phyloP scores from a whole-genome alignment of 1,140 invertebrate genomes.

The Octopus sinensis region DNA sequence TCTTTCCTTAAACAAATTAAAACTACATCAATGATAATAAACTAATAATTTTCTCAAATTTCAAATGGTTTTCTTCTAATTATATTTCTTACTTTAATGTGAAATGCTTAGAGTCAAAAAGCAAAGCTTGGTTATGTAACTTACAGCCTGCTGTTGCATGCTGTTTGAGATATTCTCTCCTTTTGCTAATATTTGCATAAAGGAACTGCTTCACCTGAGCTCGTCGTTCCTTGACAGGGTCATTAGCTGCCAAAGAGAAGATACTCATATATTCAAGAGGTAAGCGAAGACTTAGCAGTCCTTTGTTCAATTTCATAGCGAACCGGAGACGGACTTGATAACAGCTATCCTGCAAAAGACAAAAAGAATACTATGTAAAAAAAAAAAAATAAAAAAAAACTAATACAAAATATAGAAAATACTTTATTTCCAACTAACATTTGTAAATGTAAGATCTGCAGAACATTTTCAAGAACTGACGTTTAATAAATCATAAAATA shows the following conservation, averaged over 20 bases:
- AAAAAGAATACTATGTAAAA: neutral
- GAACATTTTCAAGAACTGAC: no score
- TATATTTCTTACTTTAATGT: no score
- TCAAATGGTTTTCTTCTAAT: neutral
- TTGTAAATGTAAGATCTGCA: no score
- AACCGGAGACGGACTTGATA: constrained; percentile 87
- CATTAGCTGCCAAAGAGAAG: constrained; percentile 81
- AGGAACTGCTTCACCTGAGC: constrained; percentile 73
- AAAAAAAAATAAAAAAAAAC: neutral
- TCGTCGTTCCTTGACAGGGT: constrained; percentile 74
- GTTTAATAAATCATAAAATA: neutral
- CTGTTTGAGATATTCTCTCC: constrained; percentile 84
- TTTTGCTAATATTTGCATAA: constrained; percentile 79
- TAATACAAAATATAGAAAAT: constrained; percentile 7
- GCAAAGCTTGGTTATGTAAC: neutral
- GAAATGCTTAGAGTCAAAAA: no score
- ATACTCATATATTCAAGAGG: constrained; percentile 96
- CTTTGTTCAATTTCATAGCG: constrained; percentile 87
- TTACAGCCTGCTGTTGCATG: constrained; percentile 40
- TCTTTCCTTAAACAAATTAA: no score
- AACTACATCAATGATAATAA: neutral
- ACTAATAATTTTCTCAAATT: constrained; percentile 4
- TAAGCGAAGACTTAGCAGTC: constrained; percentile 66
- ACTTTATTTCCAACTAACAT: neutral
- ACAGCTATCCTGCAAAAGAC: constrained; percentile 72